phyloP scores from a whole-genome alignment of 92 coral and sea anemone genomes.

The Palythoa caribaeorum region DNA sequence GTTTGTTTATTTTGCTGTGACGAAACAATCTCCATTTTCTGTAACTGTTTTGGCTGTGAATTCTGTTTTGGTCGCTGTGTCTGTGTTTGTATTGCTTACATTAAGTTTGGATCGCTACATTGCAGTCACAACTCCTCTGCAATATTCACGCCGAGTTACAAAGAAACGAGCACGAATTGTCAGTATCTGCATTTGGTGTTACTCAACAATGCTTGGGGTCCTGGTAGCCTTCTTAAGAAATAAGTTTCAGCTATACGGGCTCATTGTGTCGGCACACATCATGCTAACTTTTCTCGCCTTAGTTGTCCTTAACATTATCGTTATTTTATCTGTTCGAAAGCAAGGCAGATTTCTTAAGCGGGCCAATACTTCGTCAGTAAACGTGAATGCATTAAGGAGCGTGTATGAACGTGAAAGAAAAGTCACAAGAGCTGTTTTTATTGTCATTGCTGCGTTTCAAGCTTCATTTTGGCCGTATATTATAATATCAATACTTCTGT shows the following conservation, averaged over 20 bases:
- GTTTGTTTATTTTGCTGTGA: constrained; percentile 34
- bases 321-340: constrained; percentile 15
- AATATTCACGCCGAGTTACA: constrained; percentile 16
- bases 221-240: constrained; percentile 8
- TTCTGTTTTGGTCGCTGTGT: constrained; percentile 32
- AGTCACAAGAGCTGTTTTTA: constrained; percentile 35
- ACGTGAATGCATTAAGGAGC: not conserved
- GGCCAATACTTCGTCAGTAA: not conserved
- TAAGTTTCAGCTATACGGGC: constrained; percentile 27
- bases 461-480: constrained; percentile 31
- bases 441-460: constrained; percentile 25
- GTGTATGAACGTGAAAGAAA: constrained; percentile 32
- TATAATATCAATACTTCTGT: constrained; percentile 14
- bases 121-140: constrained; percentile 35
- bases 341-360: constrained; percentile 9
- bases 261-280: constrained; percentile 38
- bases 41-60: constrained; percentile 36
- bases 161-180: constrained; percentile 3
- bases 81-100: constrained; percentile 20
- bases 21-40: constrained; percentile 21
- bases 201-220: constrained; percentile 34
- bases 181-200: constrained; percentile 22
- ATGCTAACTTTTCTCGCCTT: not conserved
- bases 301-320: constrained; percentile 2
- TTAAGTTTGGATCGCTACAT: constrained; percentile 36